Conservation (phyloP, 1,140 invertebrate species). For the Drosophila nigrodunni region DNA sequence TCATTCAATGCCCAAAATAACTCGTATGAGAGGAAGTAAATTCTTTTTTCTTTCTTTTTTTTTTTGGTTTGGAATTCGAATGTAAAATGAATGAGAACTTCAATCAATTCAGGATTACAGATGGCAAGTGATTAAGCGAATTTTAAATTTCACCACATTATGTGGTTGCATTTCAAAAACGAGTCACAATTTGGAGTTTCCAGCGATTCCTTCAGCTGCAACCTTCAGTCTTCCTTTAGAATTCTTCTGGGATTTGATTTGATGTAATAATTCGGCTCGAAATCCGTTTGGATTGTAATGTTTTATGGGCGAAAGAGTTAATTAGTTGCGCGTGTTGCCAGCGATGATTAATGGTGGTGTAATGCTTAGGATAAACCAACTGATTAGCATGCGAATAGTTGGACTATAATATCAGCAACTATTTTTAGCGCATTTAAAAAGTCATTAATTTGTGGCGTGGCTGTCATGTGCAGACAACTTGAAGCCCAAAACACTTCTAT, state of each 20-base stretch:
- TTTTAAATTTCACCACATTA: slow-evolving; percentile 11
- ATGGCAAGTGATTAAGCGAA: not conserved
- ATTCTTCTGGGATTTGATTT: slow-evolving; percentile 11
- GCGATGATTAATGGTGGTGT: slow-evolving; percentile 54
- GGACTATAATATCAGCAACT: slow-evolving; percentile 49
- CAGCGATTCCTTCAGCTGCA: slow-evolving; percentile 7
- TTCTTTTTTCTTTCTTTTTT: no score
- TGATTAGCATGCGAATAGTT: slow-evolving; percentile 50
- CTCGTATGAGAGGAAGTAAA: slow-evolving; percentile 13
- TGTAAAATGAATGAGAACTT: slow-evolving; percentile 9
- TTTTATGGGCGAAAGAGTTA: slow-evolving; percentile 12
- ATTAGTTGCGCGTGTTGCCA: slow-evolving; percentile 31
- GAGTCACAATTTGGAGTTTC: slow-evolving; percentile 16
- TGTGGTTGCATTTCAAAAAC: not conserved
- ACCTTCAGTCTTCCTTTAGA: not conserved
- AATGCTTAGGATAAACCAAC: slow-evolving; percentile 38
- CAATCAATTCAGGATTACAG: not conserved
- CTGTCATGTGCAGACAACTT: slow-evolving; percentile 71
- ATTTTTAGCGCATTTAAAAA: slow-evolving; percentile 71
- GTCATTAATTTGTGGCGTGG: slow-evolving; percentile 58
- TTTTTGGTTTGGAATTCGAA: not conserved
- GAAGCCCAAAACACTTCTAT: slow-evolving; percentile 37
- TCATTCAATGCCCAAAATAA: not conserved
- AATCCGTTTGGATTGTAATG: slow-evolving; percentile 20
- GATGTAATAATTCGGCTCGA: slow-evolving; percentile 1